phyloP scores from a whole-genome alignment of 1,140 invertebrate genomes.

The Musca vetustissima region DNA sequence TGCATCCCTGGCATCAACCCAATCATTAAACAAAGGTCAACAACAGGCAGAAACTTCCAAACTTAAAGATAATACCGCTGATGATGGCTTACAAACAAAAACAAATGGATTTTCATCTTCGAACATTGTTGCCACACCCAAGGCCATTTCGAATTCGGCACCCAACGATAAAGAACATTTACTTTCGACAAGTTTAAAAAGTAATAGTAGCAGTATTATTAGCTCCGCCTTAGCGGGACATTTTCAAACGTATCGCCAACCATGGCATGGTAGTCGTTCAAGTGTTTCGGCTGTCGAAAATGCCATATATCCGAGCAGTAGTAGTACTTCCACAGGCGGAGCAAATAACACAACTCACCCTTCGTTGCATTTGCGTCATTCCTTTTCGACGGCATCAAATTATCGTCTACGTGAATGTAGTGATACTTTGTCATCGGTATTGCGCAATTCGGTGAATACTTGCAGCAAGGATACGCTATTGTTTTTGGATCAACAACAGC shows the following conservation, averaged over 20 bases:
- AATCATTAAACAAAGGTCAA: constrained; percentile 41
- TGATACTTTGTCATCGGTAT: constrained; percentile 46
- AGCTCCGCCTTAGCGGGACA: constrained; percentile 38
- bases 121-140: no score
- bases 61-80: constrained; percentile 30
- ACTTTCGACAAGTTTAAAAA: constrained; percentile 43
- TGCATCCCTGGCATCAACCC: constrained; percentile 39
- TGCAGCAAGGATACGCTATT: constrained; percentile 55
- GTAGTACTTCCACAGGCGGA: constrained; percentile 33
- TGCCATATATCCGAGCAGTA: constrained; percentile 24
- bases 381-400: constrained; percentile 54
- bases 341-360: no score
- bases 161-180: constrained; percentile 32
- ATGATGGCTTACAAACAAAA: constrained; percentile 44
- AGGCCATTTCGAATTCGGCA: constrained; percentile 28
- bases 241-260: constrained; percentile 32
- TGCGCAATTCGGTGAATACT: constrained; percentile 52
- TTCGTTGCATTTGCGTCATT: constrained; percentile 43
- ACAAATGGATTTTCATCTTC: constrained; percentile 50
- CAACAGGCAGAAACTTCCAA: constrained; percentile 32
- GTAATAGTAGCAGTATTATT: constrained; percentile 33
- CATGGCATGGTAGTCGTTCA: constrained; percentile 49
- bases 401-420: constrained; percentile 49
- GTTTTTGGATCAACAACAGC: constrained; percentile 53
- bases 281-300: constrained; percentile 50